These are phyloP conservation scores for Tachina grossa DNA, from an alignment of 2,888 invertebrate genomes.

Conservation along the genomic window DNA sequence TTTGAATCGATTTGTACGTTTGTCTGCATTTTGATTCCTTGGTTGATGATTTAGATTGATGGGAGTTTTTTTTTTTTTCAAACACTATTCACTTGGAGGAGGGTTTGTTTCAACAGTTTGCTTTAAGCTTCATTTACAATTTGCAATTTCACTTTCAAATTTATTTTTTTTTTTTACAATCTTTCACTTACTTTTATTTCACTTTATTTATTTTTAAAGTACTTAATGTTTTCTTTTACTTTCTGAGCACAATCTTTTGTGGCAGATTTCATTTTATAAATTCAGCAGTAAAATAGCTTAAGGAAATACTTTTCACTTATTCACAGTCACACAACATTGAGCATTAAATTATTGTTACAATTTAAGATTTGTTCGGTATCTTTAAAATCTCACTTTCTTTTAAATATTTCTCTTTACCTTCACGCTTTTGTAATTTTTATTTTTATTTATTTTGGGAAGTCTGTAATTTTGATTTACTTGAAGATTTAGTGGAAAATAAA, in stretches of 20 bases:
- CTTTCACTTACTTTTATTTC: neutral
- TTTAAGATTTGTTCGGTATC: neutral
- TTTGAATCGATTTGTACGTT: constrained; percentile 90
- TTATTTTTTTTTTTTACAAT: neutral
- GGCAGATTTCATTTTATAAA: neutral
- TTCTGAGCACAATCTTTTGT: neutral
- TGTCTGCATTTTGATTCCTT: constrained; percentile 85
- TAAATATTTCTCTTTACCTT: neutral
- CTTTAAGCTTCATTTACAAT: neutral
- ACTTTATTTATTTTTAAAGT: neutral
- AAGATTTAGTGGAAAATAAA: constrained; percentile 24
- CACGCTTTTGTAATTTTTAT: neutral
- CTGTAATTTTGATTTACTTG: constrained; percentile 12
- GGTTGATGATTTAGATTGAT: neutral
- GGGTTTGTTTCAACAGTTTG: neutral
- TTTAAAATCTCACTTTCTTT: neutral
- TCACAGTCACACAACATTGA: constrained; percentile 35
- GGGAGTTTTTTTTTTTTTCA: neutral
- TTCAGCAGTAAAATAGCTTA: neutral
- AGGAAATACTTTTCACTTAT: constrained; percentile 5
- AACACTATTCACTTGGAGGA: neutral
- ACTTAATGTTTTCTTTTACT: neutral
- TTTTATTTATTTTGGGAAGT: neutral
- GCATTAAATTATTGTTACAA: constrained; percentile 25
- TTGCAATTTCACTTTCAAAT: neutral